Evolutionary conservation across 2,888 invertebrate genomes (phyloP).

Genomic region (Halictus ligatus): DNA sequence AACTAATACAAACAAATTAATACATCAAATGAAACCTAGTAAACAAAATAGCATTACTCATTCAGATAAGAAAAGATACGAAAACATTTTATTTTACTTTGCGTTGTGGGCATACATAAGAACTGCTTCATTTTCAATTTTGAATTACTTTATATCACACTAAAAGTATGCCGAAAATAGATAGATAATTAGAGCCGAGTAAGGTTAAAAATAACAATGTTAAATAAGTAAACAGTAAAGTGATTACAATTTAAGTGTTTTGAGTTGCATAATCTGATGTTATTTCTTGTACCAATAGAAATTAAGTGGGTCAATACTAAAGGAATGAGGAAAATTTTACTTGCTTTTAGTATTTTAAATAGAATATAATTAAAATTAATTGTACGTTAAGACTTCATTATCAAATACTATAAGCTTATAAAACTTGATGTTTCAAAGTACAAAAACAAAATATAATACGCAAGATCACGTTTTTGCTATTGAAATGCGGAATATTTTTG

Average conservation of each 20-base stretch:
- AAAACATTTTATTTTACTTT: not conserved
- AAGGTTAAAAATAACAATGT: not conserved
- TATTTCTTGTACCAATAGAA: too few relatives aligned
- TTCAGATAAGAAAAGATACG: too few relatives aligned
- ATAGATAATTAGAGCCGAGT: not conserved
- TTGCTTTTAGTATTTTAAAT: not conserved
- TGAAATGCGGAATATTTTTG: not conserved
- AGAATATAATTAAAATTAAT: not conserved
- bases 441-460: not conserved
- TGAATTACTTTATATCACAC: not conserved
- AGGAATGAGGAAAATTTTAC: not conserved
- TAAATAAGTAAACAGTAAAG: not conserved
- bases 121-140: not conserved
- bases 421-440: not conserved
- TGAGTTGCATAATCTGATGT: not conserved
- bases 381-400: not conserved
- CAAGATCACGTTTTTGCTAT: not conserved
- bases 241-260: not conserved
- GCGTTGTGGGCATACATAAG: not conserved
- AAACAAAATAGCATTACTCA: constrained; percentile 6
- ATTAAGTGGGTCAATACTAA: not conserved
- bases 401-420: not conserved
- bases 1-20: not conserved
- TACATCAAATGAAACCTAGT: not conserved
- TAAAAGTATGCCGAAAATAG: not conserved